These are phyloP conservation scores for Toxotes lorentzi DNA, from an alignment of 2,797 vertebrate genomes.

Conservation along the genomic window DNA sequence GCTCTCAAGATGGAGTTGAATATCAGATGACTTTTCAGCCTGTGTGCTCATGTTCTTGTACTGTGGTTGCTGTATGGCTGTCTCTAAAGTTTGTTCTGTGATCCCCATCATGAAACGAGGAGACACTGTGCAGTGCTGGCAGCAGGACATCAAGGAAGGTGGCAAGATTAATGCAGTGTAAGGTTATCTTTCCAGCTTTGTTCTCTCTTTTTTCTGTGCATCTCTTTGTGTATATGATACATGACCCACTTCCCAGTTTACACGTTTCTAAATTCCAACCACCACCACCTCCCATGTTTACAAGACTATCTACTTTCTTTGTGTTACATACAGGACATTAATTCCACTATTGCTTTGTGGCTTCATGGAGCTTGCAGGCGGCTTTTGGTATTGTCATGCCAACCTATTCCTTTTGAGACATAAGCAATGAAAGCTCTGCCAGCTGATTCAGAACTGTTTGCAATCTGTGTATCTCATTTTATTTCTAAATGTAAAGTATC, in stretches of 20 bases:
- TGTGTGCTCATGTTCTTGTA: neutral
- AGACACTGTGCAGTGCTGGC: neutral
- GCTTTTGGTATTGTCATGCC: no score
- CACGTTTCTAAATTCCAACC: neutral
- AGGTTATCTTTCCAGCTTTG: conserved; percentile 7
- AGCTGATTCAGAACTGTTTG: no score
- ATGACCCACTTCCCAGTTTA: neutral
- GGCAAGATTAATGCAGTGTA: conserved; percentile 35
- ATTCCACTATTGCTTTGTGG: no score
- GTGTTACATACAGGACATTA: no score
- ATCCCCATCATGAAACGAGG: neutral
- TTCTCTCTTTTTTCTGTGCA: neutral
- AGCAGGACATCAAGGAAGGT: conserved; percentile 14
- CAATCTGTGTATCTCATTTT: no score
- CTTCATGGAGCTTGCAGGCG: no score
- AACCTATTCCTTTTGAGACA: no score
- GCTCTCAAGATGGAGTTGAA: neutral
- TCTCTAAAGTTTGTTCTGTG: neutral
- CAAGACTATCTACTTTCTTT: no score
- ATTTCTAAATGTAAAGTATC: no score
- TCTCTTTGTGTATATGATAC: neutral
- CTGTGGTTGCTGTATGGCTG: neutral
- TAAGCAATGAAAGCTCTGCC: no score
- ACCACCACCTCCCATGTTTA: neutral
- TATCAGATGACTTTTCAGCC: neutral